Base-by-base conservation (phyloP, 2,797 vertebrate species). In the Todus mexicanus region DNA sequence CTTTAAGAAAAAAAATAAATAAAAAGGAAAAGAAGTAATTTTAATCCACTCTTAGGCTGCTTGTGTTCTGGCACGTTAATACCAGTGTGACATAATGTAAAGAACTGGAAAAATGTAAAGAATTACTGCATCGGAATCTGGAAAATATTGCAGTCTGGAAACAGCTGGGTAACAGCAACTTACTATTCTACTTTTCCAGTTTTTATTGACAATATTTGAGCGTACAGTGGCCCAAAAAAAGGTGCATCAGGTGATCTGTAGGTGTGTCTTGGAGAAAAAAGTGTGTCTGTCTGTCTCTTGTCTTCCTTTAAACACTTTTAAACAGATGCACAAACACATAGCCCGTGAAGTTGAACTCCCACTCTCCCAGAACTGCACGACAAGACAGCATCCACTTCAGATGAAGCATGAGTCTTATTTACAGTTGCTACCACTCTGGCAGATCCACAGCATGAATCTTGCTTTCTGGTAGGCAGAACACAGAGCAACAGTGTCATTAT, bases 111-210 rank as follows among this genome's bases (percentile, higher is more conserved):
- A 71, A 81, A 70, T 18, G 50, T 79, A 76, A 82, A 71, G 74
- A 68, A 80, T 40, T 89, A 35, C 57, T 71, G 18, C 2, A 4
- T n/a, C 66, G 21, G 59, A 68, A 53, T 37, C 15, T 50, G 65
- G 93, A 93, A 93, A 59, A 35, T 81, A 60, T 7, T 83, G 63
- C 81, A 64, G 73, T 74, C 83, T 95, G 73, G 73, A 60, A 92
- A 84, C 22, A 54, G 43, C 26, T 20, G 31, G 20, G 47, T 20
- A 40, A 35, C 6, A 60, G 48, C 17, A 70, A 21, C 26, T 76
- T 25, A 22, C 15, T 43, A 4, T 61, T 61, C 29, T 27, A 15
- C 16, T 48, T 64, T 18, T 42, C 27, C 15, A 35, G 18, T 29
- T 16, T 59, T 65, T 20, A 40, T 2, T 31, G 64, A 19, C 13